Base-by-base conservation (phyloP, 1,140 invertebrate genomes). In the Acromyrmex echinatior region DNA sequence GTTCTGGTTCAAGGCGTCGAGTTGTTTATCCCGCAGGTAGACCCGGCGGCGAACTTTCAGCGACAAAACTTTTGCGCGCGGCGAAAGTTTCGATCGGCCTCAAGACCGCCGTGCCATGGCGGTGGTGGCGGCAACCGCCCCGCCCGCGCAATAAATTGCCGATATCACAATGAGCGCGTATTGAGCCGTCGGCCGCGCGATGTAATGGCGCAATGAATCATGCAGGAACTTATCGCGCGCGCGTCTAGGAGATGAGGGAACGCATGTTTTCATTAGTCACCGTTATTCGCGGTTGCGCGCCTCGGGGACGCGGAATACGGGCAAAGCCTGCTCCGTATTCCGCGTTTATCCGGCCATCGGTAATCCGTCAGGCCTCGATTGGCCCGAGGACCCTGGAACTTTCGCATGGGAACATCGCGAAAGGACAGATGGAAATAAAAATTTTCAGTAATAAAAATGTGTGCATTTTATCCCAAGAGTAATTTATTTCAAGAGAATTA, bases 151-250 rank as follows among this genome's bases (percentile, higher is more conserved):
- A 91, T 91, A 91, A 91, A 91, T 91, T 80, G 76, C 77, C 81
- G 88, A 88, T 88, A 90, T 90, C 90, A 86, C 90, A 90, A 91
- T 90, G 90, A 91, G 81, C 86, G 63, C 76, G 88, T 91, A 91
- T 90, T 90, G 88, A 88, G 73, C 81, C 86, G 88, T 90, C 74
- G 88, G 88, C 77, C 81, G 71, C 63, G 65, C 81, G 28, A 65
- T 88, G 86, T 88, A 91, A 91, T 90, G 88, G 88, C 86, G 88
- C 90, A 90, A 91, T 91, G 90, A 91, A 91, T 91, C 90, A 82
- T 82, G 86, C 88, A 77, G 77, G 80, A 90, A 90, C 86, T 90
- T 90, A 90, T 90, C 88, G 88, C 79, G 86, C 65, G 60, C 88
- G 88, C 80, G 80, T 88, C 88, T 90, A 88, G 76, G 89, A 90